These are phyloP conservation scores for Halcyon badia DNA, from an alignment of 2,797 vertebrate species.

Conservation along the genomic window DNA sequence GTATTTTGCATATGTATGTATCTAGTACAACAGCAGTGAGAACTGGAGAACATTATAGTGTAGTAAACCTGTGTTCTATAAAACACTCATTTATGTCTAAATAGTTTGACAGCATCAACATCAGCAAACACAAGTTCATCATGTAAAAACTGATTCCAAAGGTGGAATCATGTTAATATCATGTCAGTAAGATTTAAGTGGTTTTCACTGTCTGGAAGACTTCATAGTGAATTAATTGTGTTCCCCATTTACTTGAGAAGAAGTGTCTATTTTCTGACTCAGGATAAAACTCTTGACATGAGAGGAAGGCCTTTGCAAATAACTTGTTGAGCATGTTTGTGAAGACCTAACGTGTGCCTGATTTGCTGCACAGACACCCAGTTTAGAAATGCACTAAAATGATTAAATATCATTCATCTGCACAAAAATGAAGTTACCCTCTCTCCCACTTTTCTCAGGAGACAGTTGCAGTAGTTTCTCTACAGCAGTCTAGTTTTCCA, in stretches of 20 bases:
- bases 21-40: neutral
- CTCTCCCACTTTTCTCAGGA: neutral
- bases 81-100: neutral
- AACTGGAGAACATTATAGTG: fast-evolving
- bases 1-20: neutral
- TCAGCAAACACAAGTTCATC: neutral
- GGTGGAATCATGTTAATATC: neutral
- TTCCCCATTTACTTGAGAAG: neutral
- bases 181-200: neutral
- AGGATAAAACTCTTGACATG: neutral
- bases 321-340: neutral
- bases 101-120: neutral
- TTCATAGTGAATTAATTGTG: neutral
- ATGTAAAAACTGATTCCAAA: neutral
- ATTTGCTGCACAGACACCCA: neutral
- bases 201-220: neutral
- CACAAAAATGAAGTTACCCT: neutral
- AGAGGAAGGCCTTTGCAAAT: neutral
- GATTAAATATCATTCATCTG: neutral
- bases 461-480: neutral
- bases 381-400: neutral
- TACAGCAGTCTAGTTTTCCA: neutral
- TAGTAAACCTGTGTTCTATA: neutral
- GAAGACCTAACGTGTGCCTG: neutral
- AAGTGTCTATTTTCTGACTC: neutral